Conservation (phyloP, 2,888 invertebrate genomes). For the Drosophila tripunctata region DNA sequence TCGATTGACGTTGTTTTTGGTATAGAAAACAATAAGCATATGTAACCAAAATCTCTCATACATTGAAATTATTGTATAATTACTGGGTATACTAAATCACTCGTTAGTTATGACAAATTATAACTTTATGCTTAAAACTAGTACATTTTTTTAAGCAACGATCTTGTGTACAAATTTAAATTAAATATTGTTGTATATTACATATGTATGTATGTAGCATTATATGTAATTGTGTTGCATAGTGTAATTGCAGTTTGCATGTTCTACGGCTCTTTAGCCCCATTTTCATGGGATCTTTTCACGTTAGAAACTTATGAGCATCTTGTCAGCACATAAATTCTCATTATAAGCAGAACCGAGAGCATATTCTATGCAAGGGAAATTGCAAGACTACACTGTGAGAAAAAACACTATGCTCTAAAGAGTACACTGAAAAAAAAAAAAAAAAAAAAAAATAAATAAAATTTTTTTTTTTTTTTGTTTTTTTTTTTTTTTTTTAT, state of each 20-base stretch:
- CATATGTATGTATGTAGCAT: no score
- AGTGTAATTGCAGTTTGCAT: conserved; percentile 71
- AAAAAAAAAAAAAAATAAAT: no score
- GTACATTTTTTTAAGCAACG: background rate
- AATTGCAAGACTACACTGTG: no score
- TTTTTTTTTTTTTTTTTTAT: no score
- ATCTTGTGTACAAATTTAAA: background rate
- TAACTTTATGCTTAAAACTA: background rate
- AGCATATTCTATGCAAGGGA: conserved; percentile 10
- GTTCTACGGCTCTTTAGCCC: conserved; percentile 57
- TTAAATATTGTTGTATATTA: background rate
- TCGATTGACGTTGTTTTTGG: no score
- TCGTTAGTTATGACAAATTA: no score
- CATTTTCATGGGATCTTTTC: conserved; percentile 16
- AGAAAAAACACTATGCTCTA: no score
- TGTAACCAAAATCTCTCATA: no score
- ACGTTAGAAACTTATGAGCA: conserved; percentile 56
- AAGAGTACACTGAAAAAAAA: background rate
- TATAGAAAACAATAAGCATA: no score
- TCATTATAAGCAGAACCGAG: conserved; percentile 60
- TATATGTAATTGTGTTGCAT: conserved; percentile 15
- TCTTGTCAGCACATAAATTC: conserved; percentile 75
- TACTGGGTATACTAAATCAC: no score
- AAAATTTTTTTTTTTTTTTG: no score
- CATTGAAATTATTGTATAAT: no score